phyloP scores from a whole-genome alignment of 2,113 vertebrate genomes.

The Sander lucioperca region DNA sequence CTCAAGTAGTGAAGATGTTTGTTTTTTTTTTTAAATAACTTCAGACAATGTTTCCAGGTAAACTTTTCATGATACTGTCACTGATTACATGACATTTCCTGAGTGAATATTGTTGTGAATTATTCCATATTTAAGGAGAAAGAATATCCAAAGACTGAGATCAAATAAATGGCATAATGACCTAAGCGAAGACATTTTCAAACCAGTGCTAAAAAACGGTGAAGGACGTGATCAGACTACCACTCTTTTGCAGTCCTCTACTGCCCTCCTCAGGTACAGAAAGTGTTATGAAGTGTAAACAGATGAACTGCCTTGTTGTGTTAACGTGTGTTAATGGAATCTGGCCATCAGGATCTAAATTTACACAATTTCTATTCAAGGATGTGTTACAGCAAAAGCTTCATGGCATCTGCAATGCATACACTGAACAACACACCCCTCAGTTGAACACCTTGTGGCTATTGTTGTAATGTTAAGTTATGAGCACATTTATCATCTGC shows the following conservation, averaged over 20 bases:
- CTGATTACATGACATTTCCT: background rate
- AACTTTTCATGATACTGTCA: background rate
- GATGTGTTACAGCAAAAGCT: background rate
- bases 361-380: background rate
- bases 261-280: conserved; percentile 59
- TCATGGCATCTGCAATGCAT: background rate
- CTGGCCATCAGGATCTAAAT: background rate
- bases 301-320: background rate
- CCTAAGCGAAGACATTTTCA: background rate
- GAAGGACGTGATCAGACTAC: background rate
- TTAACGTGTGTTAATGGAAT: background rate
- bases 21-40: background rate
- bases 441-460: no score
- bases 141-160: background rate
- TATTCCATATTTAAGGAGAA: background rate
- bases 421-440: no score
- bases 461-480: background rate
- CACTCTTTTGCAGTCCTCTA: conserved; percentile 36
- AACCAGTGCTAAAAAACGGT: background rate
- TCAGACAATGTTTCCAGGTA: background rate
- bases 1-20: no score
- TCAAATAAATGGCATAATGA: background rate
- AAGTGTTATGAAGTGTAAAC: background rate
- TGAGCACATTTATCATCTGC: conserved; percentile 16
- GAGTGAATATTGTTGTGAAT: background rate